Base-by-base conservation (phyloP, 2,797 vertebrate genomes). In the Glossophaga mutica region DNA sequence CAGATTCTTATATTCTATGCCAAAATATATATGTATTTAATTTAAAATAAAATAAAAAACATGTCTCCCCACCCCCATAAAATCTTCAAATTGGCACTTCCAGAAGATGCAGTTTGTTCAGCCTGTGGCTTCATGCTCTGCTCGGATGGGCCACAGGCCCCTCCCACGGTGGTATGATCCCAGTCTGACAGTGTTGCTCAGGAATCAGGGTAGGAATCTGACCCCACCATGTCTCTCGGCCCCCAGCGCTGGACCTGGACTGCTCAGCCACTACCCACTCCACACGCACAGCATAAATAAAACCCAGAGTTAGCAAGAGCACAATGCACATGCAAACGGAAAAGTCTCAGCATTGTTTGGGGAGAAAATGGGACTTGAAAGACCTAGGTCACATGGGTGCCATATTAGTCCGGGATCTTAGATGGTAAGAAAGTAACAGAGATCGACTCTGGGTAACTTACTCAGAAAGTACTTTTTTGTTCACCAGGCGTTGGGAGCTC, bases 11-110 rank as follows among this genome's bases (percentile, higher is more conserved):
- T 21, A 82, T 50, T 95, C 85, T 55, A 65, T 48, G 90, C 87
- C 90, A 95, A 95, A 91, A 97, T 71, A 94, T 84, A 90, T 74
- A 93, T 73, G 77, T 87, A 87, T 93, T 81, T 91, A 94, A 93
- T 90, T 87, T 84, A 42, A 95, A 93, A 86, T 71, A 71, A 37
- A 34, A 78, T 87, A 77, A 73, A 55, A 55, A 84, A 55, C 8
- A 48, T 55, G 48, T 82, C 67, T 93, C 82, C 22, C 52, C 67
- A 84, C 39, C 48, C 79, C 83, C 39, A 19, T 77, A 78, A 92
- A 94, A 83, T 37, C 52, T 92, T 93, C 87, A 90, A 10, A 18
- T 18, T 59, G 32, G 65, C 50, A 81, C 26, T 92, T 90, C n/a
- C 10, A 87, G 74, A 91, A 76, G 87, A 59, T 7, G 1, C 32